Evolutionary conservation across 2,113 vertebrate species (phyloP), one percentile per base, ranked within the genome.

Genomic region (Gadus macrocephalus): DNA sequence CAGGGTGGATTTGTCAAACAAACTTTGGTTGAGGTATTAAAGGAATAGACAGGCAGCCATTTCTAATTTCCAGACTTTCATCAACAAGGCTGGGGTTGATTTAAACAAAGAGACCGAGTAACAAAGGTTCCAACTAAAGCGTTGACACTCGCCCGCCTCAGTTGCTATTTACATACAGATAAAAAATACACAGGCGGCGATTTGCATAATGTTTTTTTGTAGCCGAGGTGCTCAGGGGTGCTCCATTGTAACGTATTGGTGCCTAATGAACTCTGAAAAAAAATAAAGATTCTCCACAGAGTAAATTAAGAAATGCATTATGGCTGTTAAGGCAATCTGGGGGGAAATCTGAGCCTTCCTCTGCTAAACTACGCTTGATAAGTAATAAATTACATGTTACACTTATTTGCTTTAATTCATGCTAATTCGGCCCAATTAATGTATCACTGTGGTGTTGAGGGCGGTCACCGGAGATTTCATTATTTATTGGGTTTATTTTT

Each of bases 221-320:
- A 92, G 93, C 90, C 84, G 62, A 88, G 88, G 70, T 93, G 92
- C 97, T 97, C 96, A 91, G 90, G 96, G 95, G 97, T 96, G 87
- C 91, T 86, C 93, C 94, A 96, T 94, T 97, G 95, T 97, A 98
- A 97, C 96, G 96, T 98, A 99, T 97, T 97, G 96, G 94, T 96
- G 95, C 94, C 96, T 99, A 99, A 99, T 98, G 96, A 99, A 98
- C 94, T 98, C 96, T 98, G 95, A 98, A 98, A 98, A 92, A 64
- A 98, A 98, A 96, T 25, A 25, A 97, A 94, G 95, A 97, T 99
- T 98, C 98, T 96, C 95, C 96, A 96, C 95, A 95, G 95, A 98
- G 95, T 98, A 98, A 99, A 99, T 99, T 98, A 99, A 98, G 96
- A 96, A 98, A 99, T 97, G 95, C 97, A 98, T 99, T 98, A 99